Evolutionary conservation across 2,888 invertebrate genomes (phyloP).

Genomic region (Linnaemya vulpina): DNA sequence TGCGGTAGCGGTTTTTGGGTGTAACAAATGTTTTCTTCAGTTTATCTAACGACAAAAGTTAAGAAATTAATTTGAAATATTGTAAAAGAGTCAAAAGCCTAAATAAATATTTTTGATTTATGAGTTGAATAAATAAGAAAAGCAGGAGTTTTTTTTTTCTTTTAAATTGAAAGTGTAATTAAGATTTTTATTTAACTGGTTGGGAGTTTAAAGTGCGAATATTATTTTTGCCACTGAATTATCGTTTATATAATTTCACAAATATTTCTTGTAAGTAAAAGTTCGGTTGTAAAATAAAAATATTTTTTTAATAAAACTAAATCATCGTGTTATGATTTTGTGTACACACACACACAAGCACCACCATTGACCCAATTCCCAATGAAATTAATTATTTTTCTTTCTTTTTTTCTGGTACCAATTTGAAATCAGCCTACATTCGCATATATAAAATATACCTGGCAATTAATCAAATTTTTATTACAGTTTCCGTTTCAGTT

Average conservation of each 20-base stretch:
- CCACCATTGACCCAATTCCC: conserved; percentile 10
- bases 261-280: not conserved
- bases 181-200: no score
- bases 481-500: conserved; percentile 8
- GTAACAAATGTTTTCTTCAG: not conserved
- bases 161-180: no score
- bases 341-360: not conserved
- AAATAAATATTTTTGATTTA: conserved; percentile 19
- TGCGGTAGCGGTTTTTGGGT: conserved; percentile 10
- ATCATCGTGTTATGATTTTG: not conserved
- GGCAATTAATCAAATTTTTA: conserved; percentile 31
- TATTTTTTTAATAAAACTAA: not conserved
- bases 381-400: conserved; percentile 5
- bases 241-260: not conserved
- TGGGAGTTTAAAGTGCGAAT: no score
- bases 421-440: not conserved
- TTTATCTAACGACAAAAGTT: conserved; percentile 58
- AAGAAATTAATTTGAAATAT: conserved; percentile 44
- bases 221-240: not conserved
- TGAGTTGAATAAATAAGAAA: not conserved
- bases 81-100: conserved; percentile 31
- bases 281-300: not conserved
- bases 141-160: no score
- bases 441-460: not conserved
- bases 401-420: not conserved